Evolutionary conservation across 1,140 invertebrate species (phyloP), one percentile per base, ranked within the genome.

Genomic region (Ceratina calcarata): DNA sequence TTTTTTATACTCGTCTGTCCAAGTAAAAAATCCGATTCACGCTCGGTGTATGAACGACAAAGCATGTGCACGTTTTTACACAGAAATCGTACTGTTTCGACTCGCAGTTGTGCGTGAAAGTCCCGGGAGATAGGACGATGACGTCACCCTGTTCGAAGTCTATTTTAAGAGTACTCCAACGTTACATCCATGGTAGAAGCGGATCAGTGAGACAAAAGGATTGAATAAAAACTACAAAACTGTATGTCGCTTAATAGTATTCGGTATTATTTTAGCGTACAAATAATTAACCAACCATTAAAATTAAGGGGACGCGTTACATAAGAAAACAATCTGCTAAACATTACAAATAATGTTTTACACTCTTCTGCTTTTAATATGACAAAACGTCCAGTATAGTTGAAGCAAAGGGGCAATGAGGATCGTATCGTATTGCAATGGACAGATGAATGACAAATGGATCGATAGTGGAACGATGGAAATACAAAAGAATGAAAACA

Each of bases 271-370:
- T 88, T 82, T 86, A 86, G 80, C 87, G 84, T 91, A 91, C 89
- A 92, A 92, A 92, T 91, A 91, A 90, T 90, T 89, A 90, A 89
- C 79, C 88, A 91, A 89, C 61, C 73, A 77, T 85, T 86, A 87
- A 87, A 89, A 87, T 87, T 88, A 85, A 73, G 79, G 79, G 82
- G 64, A 81, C 70, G 77, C 72, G 16, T 83, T 82, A 81, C 67
- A 66, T 83, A 88, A 86, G 62, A 80, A 78, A 80, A 87, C 60
- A 67, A 80, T 60, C 65, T 37, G 62, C 74, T 75, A 71, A 24
- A 72, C 68, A 79, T 87, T 77, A 68, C 62, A 81, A 85, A 81
- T 67, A 61, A 58, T 61, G 61, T 37, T 65, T 49, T 66, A 55
- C 37, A 55, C 45, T 72, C 71, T n/a, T 78, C 64, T 81, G 79